These are phyloP conservation scores for Parotia lawesii DNA, from an alignment of 2,113 vertebrate genomes.

Conservation along the genomic window DNA sequence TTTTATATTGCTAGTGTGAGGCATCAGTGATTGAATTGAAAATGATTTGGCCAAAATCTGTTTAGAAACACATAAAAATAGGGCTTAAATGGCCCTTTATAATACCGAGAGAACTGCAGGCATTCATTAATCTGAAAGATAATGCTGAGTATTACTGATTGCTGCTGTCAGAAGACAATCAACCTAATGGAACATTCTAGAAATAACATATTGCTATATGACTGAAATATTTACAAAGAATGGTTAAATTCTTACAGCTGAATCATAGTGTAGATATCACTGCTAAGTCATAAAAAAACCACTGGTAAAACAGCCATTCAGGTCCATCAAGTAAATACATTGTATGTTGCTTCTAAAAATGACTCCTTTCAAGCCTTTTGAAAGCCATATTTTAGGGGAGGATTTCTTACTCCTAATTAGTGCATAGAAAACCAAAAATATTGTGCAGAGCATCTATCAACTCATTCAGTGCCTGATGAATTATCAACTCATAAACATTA, in stretches of 20 bases:
- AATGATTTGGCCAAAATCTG: neutral
- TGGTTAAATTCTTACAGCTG: neutral
- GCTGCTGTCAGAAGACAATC: neutral
- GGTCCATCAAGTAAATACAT: neutral
- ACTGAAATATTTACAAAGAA: constrained; percentile 21
- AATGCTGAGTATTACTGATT: constrained; percentile 8
- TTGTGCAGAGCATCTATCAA: neutral
- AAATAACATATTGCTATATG: neutral
- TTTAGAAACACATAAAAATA: neutral
- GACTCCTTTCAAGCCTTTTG: neutral
- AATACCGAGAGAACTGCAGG: neutral
- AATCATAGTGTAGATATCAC: neutral
- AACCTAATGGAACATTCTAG: neutral
- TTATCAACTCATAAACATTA: neutral
- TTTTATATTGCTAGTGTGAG: neutral
- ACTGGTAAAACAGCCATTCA: neutral
- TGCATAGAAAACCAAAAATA: neutral
- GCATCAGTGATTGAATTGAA: neutral
- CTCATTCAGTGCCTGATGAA: neutral
- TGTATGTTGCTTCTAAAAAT: neutral
- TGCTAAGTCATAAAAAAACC: neutral
- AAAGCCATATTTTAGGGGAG: neutral
- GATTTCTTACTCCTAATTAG: neutral
- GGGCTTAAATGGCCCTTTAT: neutral
- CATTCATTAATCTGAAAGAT: neutral